Evolutionary conservation across 1,140 invertebrate genomes (phyloP), one percentile per base, ranked within the genome.

Genomic region (Monochamus saltuarius): DNA sequence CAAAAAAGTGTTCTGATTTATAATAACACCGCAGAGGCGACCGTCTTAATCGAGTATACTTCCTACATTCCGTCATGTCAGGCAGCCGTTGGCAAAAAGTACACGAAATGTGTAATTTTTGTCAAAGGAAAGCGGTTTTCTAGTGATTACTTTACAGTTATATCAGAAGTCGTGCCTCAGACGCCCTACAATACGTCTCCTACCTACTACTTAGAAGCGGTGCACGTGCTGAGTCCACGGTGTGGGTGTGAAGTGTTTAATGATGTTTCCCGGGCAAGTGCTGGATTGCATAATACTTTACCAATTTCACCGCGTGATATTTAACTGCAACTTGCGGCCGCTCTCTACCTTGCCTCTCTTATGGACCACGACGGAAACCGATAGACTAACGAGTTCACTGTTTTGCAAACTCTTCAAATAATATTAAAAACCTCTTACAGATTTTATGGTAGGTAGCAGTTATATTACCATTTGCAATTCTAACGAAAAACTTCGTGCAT

Each of bases 61-160:
- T 62, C 60, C 60, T 62, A 62, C 60, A 62, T 62, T 62, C 60
- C 60, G 52, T 57, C 60, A 53, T 62, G 60, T 62, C 52, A 19
- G 17, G 22, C 43, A 13, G 53, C 53, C 42, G 19, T 39, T 56
- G 53, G 53, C 53, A 60, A 56, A 59, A 60, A 60, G 29, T 47
- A 14, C 10, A 60, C 58, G 19, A 59, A 59, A 59, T 59, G 14
- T 52, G 47, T 59, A 59, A 60, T 60, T 60, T 60, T 60, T 60
- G 58, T 54, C 58, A 60, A 60, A 50, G 54, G 40, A 42, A 35
- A 35, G 50, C 51, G 53, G 53, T 56, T 56, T 9, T 37, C 19
- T 35, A 45, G 39, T 56, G 38, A 56, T 56, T 54, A 39, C 19
- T 43, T 49, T 43, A 47, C 58, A 50, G 49, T 54, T 60, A 60